A percentile compares a stretch with the other conserved stretches of the same genome.
These are phyloP conservation scores for Stomatorhinus walkeri DNA, from an alignment of 2,797 vertebrate species.

Conservation along the genomic window DNA sequence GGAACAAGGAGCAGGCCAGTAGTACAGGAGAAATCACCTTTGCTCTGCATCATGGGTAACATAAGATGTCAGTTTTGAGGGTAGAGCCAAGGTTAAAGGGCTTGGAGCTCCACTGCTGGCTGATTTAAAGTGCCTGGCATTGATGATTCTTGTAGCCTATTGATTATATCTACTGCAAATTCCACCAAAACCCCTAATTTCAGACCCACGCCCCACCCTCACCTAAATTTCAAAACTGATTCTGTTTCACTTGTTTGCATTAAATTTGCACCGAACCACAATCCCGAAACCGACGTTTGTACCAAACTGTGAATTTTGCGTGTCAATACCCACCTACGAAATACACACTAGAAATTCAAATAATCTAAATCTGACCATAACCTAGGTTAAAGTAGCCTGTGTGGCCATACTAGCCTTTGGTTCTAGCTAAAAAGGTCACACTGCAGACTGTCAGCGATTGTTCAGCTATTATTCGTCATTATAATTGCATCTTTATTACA, in stretches of 20 bases:
- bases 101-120: background rate
- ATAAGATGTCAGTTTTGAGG: background rate
- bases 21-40: background rate
- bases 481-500: background rate
- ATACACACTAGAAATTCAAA: background rate
- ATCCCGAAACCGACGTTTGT: background rate
- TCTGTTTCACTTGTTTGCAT: background rate
- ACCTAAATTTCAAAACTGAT: background rate
- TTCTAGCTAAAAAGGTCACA: background rate
- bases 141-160: background rate
- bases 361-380: background rate
- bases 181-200: background rate
- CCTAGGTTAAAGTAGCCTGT: background rate
- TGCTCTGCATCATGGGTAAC: background rate
- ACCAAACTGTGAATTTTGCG: background rate
- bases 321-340: background rate
- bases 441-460: background rate
- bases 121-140: background rate
- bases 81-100: background rate
- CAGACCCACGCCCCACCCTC: background rate
- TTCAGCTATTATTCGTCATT: background rate
- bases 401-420: background rate
- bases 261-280: background rate
- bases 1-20: background rate
- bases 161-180: background rate